Base-by-base conservation (phyloP, 1,140 invertebrate species). In the Pseudomyrmex gracilis region DNA sequence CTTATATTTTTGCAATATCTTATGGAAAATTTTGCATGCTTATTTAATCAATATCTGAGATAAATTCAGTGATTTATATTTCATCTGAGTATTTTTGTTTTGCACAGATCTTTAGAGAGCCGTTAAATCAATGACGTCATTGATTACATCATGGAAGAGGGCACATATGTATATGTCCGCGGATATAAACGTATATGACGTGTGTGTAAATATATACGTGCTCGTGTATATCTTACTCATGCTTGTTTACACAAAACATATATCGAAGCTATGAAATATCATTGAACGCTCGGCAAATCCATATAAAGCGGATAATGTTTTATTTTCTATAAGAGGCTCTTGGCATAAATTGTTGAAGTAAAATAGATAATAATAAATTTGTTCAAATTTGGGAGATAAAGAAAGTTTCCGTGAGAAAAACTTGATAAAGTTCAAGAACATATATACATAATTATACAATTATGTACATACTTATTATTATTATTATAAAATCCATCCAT, bases 41-140 rank as follows among this genome's bases (percentile, higher is more conserved):
- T 7, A 34, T 34, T 5, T 34, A 5, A 3, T 34, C 0, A 0
- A 10, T 20, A 53, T 22, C 24, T n/a, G 20, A 15, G 13, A 78
- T 24, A 45, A 57, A 45, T 68, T 13, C 34, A 17, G 5, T 17
- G 15, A 51, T 15, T 20, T 55, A 15, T 47, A 15, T 3, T 17
- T 10, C 2, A 17, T 53, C 61, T 34, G 34, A 34, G 34, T 34
- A 34, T 34, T 58, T 51, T 34, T 68, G 22, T n/a, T 43, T 49
- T 12, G 60, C 15, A 13, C 12, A n/a, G 22, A 63, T 15, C 13
- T 71, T 51, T 82, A n/a, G 55, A 68, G 15, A 64, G 43, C 60
- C 34, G 73, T 87, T 85, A 87, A 89, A 57, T 43, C 15, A 66
- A 7, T 89, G 85, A 87, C 70, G 76, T 87, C 76, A 87, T 7